A percentile compares a stretch with the other conserved stretches of the same genome.
Conservation (phyloP, 64 coral and sea anemone species). For the Platygyra sinensis region DNA sequence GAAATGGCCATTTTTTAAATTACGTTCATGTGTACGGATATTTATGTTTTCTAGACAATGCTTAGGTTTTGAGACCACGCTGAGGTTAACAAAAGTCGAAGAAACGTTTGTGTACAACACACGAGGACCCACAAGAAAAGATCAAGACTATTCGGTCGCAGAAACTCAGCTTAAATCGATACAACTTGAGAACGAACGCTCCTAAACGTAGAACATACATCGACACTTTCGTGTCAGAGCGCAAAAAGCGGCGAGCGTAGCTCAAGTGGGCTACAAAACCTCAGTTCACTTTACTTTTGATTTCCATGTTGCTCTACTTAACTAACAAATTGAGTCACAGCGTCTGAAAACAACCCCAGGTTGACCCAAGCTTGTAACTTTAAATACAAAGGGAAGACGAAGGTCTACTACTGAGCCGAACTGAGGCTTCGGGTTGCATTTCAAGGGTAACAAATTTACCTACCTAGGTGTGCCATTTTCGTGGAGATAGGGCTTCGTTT, state of each 20-base stretch:
- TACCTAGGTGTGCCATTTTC: constrained; percentile 39
- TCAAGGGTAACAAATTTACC: neutral
- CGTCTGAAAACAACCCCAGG: neutral
- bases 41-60: constrained; percentile 64
- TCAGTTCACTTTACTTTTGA: neutral
- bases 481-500: constrained; percentile 12
- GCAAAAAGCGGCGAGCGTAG: neutral
- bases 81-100: constrained; percentile 77
- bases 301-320: neutral
- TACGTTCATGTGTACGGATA: constrained; percentile 56
- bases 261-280: neutral
- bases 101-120: constrained; percentile 44
- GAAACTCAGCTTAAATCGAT: neutral
- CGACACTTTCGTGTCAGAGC: too few species aligned
- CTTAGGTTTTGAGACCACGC: constrained; percentile 63
- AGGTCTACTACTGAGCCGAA: neutral
- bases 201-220: neutral
- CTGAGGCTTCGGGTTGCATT: neutral
- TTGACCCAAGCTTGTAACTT: neutral
- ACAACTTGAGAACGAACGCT: neutral
- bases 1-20: constrained; percentile 41
- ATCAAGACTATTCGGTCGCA: neutral
- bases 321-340: constrained; percentile 11
- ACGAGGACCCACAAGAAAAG: constrained; percentile 7
- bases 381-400: neutral